Base-by-base conservation (phyloP, 64 coral and sea anemone genomes). In the Stichodactyla mertensii region DNA sequence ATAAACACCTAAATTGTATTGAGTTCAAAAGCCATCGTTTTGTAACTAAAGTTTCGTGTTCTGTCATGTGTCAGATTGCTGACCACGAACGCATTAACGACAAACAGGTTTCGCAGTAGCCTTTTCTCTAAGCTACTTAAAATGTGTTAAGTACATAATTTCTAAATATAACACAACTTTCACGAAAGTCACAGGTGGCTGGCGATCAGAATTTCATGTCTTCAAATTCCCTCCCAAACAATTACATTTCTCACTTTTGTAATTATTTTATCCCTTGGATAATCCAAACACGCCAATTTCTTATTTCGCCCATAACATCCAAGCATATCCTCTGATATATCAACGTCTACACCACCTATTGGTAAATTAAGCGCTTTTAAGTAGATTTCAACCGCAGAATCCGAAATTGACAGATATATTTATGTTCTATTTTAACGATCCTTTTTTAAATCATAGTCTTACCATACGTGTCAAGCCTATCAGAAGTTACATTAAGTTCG, bases 71-170 rank as follows among this genome's bases (percentile, higher is more conserved):
- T 31, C 7, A 74, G 24, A 31, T 74, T 31, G 2, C 12, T n/a
- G 23, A 74, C 7, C 10, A 12, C 24, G 0, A 74, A 31, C 27
- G 69, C 69, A 74, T 74, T 19, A 74, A 1, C 23, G 69, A 26
- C 69, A 31, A 74, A n/a, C 4, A 74, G 6, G 9, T 10, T 74
- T 74, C 23, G 69, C 69, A 31, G 69, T 74, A 74, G 27, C 24
- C 69, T 74, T 81, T 81, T 81, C 51, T 81, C n/a, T 81, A 54
- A 55, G 16, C 51, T 55, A 18, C 78, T 81, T 54, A 81, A 81
- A 80, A 81, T 81, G 78, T 81, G 78, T 53, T 52, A 81, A 81
- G 78, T 81, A 81, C 69, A 31, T 74, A 26, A 31, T 74, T 74
- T 74, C 69, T 27, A 74, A 74, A 74, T 26, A 74, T 74, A 74